Conservation (phyloP, 2,797 vertebrate genomes). For the Sebastes nivosus region DNA sequence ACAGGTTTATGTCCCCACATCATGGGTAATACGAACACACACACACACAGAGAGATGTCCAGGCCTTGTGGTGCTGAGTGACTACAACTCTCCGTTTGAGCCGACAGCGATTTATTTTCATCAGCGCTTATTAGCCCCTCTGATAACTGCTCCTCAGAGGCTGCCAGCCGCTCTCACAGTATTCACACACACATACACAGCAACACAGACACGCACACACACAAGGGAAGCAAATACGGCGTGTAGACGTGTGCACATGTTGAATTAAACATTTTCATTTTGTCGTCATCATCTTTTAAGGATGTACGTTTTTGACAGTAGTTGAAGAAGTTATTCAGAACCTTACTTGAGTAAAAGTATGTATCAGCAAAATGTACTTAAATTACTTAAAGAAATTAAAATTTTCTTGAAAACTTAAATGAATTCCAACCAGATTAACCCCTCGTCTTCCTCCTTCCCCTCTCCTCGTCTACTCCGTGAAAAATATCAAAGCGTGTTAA, state of each 20-base stretch:
- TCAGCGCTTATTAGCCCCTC: slow-evolving; percentile 31
- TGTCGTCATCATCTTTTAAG: no score
- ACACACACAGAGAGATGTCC: not conserved
- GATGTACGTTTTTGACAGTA: no score
- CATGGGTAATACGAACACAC: not conserved
- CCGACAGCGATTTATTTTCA: slow-evolving; percentile 38
- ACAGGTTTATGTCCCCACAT: no score
- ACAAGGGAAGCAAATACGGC: not conserved
- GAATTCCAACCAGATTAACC: not conserved
- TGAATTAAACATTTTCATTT: not conserved
- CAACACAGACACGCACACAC: not conserved
- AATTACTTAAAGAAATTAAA: not conserved
- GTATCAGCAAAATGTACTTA: no score
- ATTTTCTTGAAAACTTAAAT: not conserved
- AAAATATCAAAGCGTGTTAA: slow-evolving; percentile 7
- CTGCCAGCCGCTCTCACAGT: not conserved
- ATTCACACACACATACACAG: not conserved
- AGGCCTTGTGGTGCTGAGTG: slow-evolving; percentile 33
- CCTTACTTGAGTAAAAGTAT: no score
- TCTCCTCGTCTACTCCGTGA: not conserved
- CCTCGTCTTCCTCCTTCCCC: not conserved
- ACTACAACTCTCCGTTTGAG: slow-evolving; percentile 11
- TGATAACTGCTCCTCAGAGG: slow-evolving; percentile 35
- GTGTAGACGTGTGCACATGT: not conserved
- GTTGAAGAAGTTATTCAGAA: no score